Percentiles rank a stretch among this genome's conserved stretches.
These are phyloP conservation scores for Plecotus auritus DNA, from an alignment of 2,113 vertebrate species.

Conservation along the genomic window DNA sequence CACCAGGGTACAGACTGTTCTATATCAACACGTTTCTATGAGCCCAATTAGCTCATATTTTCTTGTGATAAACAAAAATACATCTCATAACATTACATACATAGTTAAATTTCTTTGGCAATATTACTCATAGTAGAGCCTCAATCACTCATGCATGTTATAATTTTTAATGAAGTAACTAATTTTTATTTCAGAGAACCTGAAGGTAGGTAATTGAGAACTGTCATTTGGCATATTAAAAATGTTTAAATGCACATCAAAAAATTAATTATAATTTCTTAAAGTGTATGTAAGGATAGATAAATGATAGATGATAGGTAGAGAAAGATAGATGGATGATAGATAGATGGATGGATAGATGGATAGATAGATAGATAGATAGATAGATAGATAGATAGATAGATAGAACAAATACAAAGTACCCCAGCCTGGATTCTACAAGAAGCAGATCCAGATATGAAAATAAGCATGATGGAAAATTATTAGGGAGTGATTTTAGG, in stretches of 20 bases:
- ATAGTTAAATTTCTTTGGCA: neutral
- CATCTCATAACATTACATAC: neutral
- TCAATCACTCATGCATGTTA: neutral
- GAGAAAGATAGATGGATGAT: neutral
- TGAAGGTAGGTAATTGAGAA: neutral
- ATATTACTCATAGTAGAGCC: neutral
- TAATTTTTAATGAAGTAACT: neutral
- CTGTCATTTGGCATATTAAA: neutral
- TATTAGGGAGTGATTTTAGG: neutral
- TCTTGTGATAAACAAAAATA: slow-evolving; percentile 22
- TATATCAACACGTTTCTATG: neutral
- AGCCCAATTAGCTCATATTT: neutral
- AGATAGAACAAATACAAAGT: neutral
- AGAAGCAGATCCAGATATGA: neutral
- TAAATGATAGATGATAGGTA: too few relatives aligned
- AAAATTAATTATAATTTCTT: too few relatives aligned
- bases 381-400: neutral
- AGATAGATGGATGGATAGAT: neutral
- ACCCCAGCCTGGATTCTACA: neutral
- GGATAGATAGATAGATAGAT: neutral
- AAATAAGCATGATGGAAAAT: neutral
- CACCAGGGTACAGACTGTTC: neutral
- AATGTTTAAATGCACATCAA: neutral
- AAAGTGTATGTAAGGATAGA: neutral
- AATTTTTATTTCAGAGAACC: slow-evolving; percentile 9